Conservation (phyloP, 2,888 invertebrate species). For the Linnaemya tessellans region DNA sequence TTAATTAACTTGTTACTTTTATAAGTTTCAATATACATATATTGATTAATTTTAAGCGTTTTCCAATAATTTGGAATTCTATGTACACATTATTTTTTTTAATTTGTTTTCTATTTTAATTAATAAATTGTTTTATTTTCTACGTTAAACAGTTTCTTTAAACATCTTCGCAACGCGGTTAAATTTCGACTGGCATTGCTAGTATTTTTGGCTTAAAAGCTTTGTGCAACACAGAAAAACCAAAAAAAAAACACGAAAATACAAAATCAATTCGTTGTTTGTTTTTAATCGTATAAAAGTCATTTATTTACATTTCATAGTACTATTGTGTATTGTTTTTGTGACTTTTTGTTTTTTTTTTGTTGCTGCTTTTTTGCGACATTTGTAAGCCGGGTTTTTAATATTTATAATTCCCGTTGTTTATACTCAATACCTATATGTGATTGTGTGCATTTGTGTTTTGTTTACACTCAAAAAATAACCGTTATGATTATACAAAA, state of each 20-base stretch:
- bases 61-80: slow-evolving; percentile 29
- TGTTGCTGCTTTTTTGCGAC: slow-evolving; percentile 52
- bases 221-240: slow-evolving; percentile 54
- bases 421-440: not conserved
- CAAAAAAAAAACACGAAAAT: slow-evolving; percentile 65
- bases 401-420: slow-evolving; percentile 29
- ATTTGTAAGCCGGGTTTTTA: slow-evolving; percentile 66
- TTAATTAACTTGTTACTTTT: slow-evolving; percentile 2
- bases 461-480: slow-evolving; percentile 1
- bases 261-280: slow-evolving; percentile 67
- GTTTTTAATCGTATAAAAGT: slow-evolving; percentile 41
- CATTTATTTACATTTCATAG: slow-evolving; percentile 48
- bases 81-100: slow-evolving; percentile 1
- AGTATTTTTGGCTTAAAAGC: slow-evolving; percentile 68
- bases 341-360: slow-evolving; percentile 35
- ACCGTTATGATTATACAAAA: not conserved
- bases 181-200: slow-evolving; percentile 72
- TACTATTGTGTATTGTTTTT: slow-evolving; percentile 57
- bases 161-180: slow-evolving; percentile 73
- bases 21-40: not conserved
- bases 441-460: not conserved
- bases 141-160: slow-evolving; percentile 58
- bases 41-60: slow-evolving; percentile 9
- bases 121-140: slow-evolving; percentile 25
- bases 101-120: not conserved